A percentile compares a stretch with the other conserved stretches of the same genome.
Conservation (phyloP, 2,797 vertebrate genomes). For the Sebastes baramenuke region DNA sequence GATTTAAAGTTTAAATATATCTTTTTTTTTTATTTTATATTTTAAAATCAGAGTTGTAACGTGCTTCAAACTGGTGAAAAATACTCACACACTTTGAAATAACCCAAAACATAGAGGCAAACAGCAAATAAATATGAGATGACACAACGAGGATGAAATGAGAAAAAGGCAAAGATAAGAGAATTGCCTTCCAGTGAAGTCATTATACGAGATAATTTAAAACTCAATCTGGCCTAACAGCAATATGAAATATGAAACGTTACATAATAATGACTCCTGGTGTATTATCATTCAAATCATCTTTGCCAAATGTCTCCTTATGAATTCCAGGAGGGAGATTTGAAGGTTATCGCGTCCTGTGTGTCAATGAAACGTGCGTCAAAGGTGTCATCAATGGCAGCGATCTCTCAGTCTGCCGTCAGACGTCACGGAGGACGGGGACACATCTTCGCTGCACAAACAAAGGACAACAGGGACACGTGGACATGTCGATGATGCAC, state of each 20-base stretch:
- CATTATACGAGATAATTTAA: background rate
- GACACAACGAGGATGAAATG: background rate
- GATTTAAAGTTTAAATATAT: background rate
- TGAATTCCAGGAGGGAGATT: background rate
- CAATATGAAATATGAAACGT: conserved; percentile 20
- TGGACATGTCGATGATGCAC: background rate
- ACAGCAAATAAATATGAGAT: background rate
- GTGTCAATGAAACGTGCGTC: background rate
- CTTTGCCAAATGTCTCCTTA: conserved; percentile 1
- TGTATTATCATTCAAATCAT: conserved; percentile 24
- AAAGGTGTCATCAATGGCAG: background rate
- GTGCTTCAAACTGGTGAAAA: background rate
- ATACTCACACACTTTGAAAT: background rate
- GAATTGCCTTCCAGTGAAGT: background rate
- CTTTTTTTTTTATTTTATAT: background rate
- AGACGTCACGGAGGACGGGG: background rate
- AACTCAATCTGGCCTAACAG: background rate
- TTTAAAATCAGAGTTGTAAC: background rate
- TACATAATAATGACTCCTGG: background rate
- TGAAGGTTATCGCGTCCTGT: conserved; percentile 18
- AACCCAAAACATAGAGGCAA: background rate
- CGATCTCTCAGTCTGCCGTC: background rate
- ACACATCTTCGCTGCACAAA: background rate
- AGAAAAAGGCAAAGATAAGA: background rate
- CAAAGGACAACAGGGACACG: background rate